Evolutionary conservation across 2,797 vertebrate genomes (phyloP).

Genomic region (Chrysocyon brachyurus): DNA sequence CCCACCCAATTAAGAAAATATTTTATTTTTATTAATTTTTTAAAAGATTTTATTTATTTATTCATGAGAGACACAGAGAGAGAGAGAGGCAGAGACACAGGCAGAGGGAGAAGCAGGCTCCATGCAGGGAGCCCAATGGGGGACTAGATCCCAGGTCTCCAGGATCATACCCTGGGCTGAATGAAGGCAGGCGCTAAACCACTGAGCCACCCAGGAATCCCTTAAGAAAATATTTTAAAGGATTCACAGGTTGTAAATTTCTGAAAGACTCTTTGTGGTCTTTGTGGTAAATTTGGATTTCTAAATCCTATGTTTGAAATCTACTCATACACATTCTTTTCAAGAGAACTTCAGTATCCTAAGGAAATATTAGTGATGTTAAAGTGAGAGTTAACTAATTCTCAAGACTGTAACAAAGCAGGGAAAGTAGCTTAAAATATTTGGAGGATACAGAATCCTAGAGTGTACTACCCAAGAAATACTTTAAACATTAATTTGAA

Average conservation of each 20-base stretch:
- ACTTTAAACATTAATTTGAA: neutral
- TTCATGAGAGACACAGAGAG: too few relatives aligned
- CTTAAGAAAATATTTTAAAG: conserved; percentile 38
- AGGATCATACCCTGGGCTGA: too few relatives aligned
- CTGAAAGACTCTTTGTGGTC: neutral
- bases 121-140: too few relatives aligned
- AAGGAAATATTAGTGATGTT: neutral
- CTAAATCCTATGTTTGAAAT: conserved; percentile 14
- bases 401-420: neutral
- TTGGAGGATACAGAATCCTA: neutral
- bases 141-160: too few relatives aligned
- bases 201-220: too few relatives aligned
- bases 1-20: neutral
- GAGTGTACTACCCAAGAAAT: neutral
- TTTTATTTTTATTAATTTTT: neutral
- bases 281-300: neutral
- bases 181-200: too few relatives aligned
- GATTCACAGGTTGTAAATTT: neutral
- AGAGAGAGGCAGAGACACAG: too few relatives aligned
- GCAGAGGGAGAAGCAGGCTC: too few relatives aligned
- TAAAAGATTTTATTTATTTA: too few relatives aligned
- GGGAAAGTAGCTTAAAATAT: neutral
- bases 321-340: neutral
- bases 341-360: neutral
- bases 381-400: neutral